phyloP scores from a whole-genome alignment of 2,888 invertebrate species.

The Callinectes sapidus region DNA sequence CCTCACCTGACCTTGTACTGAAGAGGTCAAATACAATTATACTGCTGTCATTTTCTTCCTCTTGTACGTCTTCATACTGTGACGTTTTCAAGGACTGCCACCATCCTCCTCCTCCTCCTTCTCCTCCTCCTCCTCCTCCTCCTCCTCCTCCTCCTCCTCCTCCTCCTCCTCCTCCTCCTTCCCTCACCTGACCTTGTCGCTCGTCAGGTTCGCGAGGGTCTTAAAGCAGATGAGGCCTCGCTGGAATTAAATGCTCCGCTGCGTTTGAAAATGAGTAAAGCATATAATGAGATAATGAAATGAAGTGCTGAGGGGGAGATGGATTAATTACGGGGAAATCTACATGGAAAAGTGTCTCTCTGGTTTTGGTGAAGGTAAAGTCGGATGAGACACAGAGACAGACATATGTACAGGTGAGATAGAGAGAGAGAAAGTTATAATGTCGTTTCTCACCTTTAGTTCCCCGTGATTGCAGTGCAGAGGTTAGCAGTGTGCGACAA shows the following conservation, averaged over 20 bases:
- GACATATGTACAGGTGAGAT: background rate
- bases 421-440: background rate
- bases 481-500: background rate
- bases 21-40: too few relatives aligned
- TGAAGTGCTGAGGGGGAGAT: background rate
- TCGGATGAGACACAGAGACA: background rate
- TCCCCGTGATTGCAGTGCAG: too few relatives aligned
- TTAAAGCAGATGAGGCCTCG: constrained; percentile 14
- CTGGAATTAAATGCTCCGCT: background rate
- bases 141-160: too few relatives aligned
- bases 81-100: background rate
- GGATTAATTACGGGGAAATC: background rate
- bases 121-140: too few relatives aligned
- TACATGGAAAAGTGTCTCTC: background rate
- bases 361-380: background rate
- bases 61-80: background rate
- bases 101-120: background rate
- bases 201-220: background rate
- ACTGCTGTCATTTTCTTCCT: too few relatives aligned
- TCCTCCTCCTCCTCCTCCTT: too few relatives aligned
- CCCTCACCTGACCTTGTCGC: background rate
- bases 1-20: too few relatives aligned
- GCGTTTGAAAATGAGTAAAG: constrained; percentile 18
- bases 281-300: constrained; percentile 21
- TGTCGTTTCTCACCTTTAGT: too few relatives aligned